These are phyloP conservation scores for Aricia agestis DNA, from an alignment of 1,140 invertebrate species.

Conservation along the genomic window DNA sequence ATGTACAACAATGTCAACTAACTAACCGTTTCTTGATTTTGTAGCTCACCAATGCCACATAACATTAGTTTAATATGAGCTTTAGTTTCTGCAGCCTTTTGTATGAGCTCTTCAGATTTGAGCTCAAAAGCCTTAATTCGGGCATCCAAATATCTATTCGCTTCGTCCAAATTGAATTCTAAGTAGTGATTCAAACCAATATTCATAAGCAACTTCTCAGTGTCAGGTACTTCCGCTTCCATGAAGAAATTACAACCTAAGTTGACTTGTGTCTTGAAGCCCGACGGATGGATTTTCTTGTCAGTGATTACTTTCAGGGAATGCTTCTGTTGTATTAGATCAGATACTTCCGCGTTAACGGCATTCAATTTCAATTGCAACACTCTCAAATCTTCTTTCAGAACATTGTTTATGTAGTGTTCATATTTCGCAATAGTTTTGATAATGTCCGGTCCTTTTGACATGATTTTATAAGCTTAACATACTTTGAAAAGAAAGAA, in stretches of 20 bases:
- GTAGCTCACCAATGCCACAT: slow-evolving; percentile 79
- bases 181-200: slow-evolving; percentile 86
- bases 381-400: slow-evolving; percentile 80
- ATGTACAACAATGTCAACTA: neutral
- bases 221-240: slow-evolving; percentile 82
- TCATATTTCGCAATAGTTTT: slow-evolving; percentile 54
- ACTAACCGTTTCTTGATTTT: slow-evolving; percentile 22
- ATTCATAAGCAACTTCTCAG: slow-evolving; percentile 82
- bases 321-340: slow-evolving; percentile 84
- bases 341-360: slow-evolving; percentile 82
- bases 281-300: slow-evolving; percentile 70
- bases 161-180: slow-evolving; percentile 84
- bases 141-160: slow-evolving; percentile 82
- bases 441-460: slow-evolving; percentile 33
- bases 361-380: slow-evolving; percentile 78
- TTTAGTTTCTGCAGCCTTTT: slow-evolving; percentile 83
- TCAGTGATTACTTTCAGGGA: slow-evolving; percentile 78
- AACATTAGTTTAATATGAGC: slow-evolving; percentile 88
- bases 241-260: slow-evolving; percentile 86
- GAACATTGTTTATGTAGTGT: slow-evolving; percentile 79
- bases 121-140: slow-evolving; percentile 80
- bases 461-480: slow-evolving; percentile 32
- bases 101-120: slow-evolving; percentile 79
- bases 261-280: slow-evolving; percentile 88
- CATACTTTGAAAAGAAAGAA: neutral